These are phyloP conservation scores for Toxostoma redivivum DNA, from an alignment of 2,113 vertebrate genomes.

Conservation along the genomic window DNA sequence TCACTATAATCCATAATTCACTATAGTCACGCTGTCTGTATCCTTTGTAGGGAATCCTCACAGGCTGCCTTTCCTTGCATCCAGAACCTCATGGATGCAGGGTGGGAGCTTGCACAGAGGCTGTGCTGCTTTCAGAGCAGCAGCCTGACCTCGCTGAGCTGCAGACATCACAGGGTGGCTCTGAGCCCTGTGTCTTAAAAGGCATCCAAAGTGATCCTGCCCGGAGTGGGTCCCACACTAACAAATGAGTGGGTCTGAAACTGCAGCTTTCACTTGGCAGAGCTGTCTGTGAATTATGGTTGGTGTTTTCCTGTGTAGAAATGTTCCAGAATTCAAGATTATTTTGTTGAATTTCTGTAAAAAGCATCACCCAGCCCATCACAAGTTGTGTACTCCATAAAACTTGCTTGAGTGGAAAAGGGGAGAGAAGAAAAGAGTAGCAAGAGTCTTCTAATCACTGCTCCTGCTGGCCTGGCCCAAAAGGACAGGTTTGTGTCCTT, in stretches of 20 bases:
- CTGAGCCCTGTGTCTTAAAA: not conserved
- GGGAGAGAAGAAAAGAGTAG: not conserved
- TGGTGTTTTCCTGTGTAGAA: not conserved
- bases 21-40: rapidly evolving
- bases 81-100: not conserved
- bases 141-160: not conserved
- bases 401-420: not conserved
- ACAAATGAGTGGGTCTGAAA: not conserved
- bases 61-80: not conserved
- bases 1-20: not conserved
- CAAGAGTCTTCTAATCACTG: not conserved
- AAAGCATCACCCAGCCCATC: not conserved
- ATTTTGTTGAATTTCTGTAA: not conserved
- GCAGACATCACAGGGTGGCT: not conserved
- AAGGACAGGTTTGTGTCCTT: not conserved
- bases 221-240: rapidly evolving
- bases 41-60: not conserved
- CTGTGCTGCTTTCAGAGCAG: not conserved
- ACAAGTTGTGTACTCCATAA: rapidly evolving
- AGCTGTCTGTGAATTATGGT: not conserved
- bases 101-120: not conserved
- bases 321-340: not conserved
- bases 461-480: not conserved
- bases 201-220: not conserved
- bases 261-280: not conserved